phyloP scores from a whole-genome alignment of 2,113 vertebrate genomes.

The Neodon shergylaensis region DNA sequence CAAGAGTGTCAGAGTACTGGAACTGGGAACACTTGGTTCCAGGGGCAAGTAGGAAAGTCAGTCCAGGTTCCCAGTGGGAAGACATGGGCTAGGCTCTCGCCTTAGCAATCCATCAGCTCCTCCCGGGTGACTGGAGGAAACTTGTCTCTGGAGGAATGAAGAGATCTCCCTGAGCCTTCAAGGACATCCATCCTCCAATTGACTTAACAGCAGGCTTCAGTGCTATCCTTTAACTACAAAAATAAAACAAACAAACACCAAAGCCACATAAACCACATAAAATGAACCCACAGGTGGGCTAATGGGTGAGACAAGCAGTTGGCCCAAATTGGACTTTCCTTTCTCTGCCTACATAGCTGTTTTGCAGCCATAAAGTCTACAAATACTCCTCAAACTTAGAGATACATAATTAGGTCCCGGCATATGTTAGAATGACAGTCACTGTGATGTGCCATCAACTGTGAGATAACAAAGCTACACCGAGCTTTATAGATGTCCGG shows the following conservation, averaged over 20 bases:
- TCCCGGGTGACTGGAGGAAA: neutral
- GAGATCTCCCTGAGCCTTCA: neutral
- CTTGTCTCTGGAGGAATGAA: neutral
- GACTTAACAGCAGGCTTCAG: fast-evolving
- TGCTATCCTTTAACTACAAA: neutral
- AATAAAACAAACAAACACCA: neutral
- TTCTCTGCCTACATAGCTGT: neutral
- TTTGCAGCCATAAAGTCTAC: neutral
- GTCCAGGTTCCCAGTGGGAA: neutral
- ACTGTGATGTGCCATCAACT: neutral
- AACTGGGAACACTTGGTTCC: fast-evolving
- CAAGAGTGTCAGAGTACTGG: fast-evolving
- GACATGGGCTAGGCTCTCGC: constrained; percentile 18
- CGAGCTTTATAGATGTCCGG: fast-evolving
- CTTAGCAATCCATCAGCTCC: constrained; percentile 42
- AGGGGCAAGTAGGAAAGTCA: neutral
- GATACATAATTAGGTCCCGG: neutral
- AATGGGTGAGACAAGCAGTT: neutral
- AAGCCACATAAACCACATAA: neutral
- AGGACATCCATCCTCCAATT: neutral
- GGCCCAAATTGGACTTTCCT: neutral
- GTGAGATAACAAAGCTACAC: neutral
- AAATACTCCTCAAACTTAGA: neutral
- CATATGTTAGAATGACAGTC: neutral
- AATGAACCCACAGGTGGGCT: neutral